Evolutionary conservation across 2,113 vertebrate genomes (phyloP).

Genomic region (Megaceryle maxima): DNA sequence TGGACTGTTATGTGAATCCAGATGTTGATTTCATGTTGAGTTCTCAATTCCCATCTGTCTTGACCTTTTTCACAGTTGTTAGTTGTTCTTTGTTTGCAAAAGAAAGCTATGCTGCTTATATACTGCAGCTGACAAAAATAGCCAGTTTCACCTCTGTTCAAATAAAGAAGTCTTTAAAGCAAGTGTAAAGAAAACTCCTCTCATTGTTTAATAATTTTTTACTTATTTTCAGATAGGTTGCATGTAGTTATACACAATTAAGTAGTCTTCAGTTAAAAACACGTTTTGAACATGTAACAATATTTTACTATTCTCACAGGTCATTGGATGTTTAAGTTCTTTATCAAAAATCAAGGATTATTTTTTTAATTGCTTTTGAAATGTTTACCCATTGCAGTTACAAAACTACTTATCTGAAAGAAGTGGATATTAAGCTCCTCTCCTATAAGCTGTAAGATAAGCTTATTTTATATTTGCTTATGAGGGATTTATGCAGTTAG

Average conservation of each 20-base stretch:
- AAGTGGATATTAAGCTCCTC: slow-evolving; percentile 28
- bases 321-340: background rate
- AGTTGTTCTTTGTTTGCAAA: background rate
- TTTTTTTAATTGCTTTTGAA: slow-evolving; percentile 33
- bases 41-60: background rate
- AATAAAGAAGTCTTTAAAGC: background rate
- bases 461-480: slow-evolving; percentile 37
- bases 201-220: background rate
- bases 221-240: background rate
- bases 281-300: background rate
- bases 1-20: background rate
- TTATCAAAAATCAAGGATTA: slow-evolving; percentile 26
- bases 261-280: background rate
- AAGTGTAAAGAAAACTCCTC: background rate
- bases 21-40: background rate
- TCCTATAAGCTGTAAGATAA: slow-evolving; percentile 19
- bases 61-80: background rate
- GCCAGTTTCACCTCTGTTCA: background rate
- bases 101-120: background rate
- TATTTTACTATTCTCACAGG: background rate
- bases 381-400: background rate
- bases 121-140: background rate
- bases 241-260: background rate
- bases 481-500: background rate
- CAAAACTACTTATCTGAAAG: slow-evolving; percentile 24